Base-by-base conservation (phyloP, 2,888 invertebrate genomes). In the Archips crataeganus region DNA sequence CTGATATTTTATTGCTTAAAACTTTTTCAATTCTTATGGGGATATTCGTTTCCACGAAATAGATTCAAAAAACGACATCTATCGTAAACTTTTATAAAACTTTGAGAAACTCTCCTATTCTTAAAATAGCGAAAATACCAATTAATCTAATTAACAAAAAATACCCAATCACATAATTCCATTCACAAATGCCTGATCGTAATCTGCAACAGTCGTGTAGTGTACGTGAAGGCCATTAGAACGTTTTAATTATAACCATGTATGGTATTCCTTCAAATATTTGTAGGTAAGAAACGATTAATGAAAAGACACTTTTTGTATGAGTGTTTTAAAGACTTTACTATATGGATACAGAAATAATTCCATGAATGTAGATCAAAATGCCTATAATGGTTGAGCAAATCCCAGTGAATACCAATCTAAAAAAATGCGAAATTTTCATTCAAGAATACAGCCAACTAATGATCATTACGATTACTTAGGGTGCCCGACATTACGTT, bases 191-290 rank as follows among this genome's bases (percentile, higher is more conserved):
- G 63, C 71, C 66, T 15, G 68, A 73, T 68, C 59, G 57, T 63
- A 73, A 23, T 73, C 72, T 9, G 36, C 47, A 57, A 23, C 23
- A 59, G 62, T 4, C 51, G 36, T 54, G 71, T 63, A 51, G 39
- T 63, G 59, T 63, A 59, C 54, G 68, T 73, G 73, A 73, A 73
- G 73, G 73, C 39, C 73, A 49, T 63, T 73, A 73, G 68, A 73
- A 68, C 59, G 63, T 23, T 34, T 68, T 59, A 64, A 73, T 68
- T 73, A 73, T 73, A 59, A 39, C 73, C 68, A n/a, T 63, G 39
- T 64, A 68, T 49, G 45, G 59, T 42, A 49, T 51, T 34, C 45
- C 51, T 60, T 51, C 15, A n/a, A 32, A 57, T 62, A 23, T 57
- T 54, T 45, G 42, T 62, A 45, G 15, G 15, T 51, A 51, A 15